Conservation (phyloP, 2,113 vertebrate species). For the Myiozetetes cayanensis region DNA sequence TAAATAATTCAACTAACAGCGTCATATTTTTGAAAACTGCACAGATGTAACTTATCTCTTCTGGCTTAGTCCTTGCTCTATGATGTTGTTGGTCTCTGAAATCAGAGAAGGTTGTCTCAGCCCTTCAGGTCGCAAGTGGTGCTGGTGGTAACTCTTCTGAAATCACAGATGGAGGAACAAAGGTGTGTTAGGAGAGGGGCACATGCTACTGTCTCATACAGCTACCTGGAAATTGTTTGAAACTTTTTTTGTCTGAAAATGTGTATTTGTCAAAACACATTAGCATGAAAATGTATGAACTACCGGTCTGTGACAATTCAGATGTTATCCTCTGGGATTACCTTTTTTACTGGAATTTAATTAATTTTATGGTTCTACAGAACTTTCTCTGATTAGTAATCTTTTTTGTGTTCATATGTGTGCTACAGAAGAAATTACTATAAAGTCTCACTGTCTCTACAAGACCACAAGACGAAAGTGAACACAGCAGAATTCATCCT, state of each 20-base stretch:
- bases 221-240: not conserved
- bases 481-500: not conserved
- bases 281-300: not conserved
- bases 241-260: not conserved
- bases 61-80: not conserved
- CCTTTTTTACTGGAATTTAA: not conserved
- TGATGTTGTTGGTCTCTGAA: not conserved
- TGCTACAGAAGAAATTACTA: not conserved
- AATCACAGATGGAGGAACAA: not conserved
- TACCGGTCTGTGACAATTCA: not conserved
- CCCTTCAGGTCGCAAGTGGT: too few species aligned
- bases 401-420: not conserved
- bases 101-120: not conserved
- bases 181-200: not conserved
- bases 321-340: not conserved
- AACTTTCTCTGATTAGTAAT: not conserved
- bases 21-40: not conserved
- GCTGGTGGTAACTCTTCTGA: rapidly evolving
- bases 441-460: not conserved
- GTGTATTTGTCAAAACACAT: not conserved
- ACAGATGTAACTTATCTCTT: not conserved
- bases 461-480: not conserved
- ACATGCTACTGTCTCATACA: not conserved
- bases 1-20: not conserved
- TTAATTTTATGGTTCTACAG: not conserved